A percentile compares a stretch with the other conserved stretches of the same genome.
Evolutionary conservation across 2,888 invertebrate species (phyloP).

Genomic region (Apamea anceps): DNA sequence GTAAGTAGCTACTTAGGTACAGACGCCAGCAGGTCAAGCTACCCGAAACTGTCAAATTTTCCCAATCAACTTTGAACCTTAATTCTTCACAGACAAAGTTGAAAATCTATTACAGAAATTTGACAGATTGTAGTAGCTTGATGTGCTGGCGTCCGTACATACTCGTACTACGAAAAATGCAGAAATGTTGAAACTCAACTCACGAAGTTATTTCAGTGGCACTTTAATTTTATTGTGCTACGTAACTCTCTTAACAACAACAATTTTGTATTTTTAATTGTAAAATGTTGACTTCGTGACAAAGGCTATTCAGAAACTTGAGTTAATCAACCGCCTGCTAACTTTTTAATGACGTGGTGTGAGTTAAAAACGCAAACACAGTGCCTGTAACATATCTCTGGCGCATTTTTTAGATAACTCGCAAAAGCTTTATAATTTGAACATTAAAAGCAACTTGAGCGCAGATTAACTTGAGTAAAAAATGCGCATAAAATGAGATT

Average conservation of each 20-base stretch:
- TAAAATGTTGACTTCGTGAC: conserved; percentile 48
- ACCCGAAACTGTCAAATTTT: no score
- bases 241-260: conserved; percentile 15
- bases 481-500: conserved; percentile 48
- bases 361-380: conserved; percentile 39
- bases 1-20: background rate
- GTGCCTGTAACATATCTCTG: conserved; percentile 14
- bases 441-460: conserved; percentile 40
- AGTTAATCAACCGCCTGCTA: conserved; percentile 58
- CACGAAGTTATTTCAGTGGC: conserved; percentile 16
- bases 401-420: conserved; percentile 27
- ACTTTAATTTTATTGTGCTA: conserved; percentile 21
- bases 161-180: conserved; percentile 4
- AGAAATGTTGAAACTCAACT: conserved; percentile 11
- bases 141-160: no score
- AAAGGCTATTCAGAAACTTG: conserved; percentile 46
- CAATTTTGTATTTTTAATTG: conserved; percentile 30
- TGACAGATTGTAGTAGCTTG: no score
- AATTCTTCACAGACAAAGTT: no score
- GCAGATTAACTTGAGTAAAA: conserved; percentile 31
- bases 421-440: conserved; percentile 22
- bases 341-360: conserved; percentile 55
- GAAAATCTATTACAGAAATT: no score
- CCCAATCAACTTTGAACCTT: no score
- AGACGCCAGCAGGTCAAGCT: no score